phyloP scores from a whole-genome alignment of 2,888 invertebrate genomes.

The Aquatica leii region DNA sequence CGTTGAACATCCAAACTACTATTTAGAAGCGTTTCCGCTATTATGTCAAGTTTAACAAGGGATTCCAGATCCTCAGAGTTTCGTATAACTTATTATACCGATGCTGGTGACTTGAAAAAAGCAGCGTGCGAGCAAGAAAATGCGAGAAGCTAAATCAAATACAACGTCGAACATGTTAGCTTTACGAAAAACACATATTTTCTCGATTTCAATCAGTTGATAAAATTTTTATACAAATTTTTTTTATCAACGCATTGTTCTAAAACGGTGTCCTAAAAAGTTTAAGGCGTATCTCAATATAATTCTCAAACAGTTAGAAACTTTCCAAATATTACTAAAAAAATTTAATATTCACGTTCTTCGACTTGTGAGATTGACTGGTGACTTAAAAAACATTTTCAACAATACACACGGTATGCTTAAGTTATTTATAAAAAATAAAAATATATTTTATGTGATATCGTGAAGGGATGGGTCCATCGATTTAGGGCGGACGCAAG shows the following conservation, averaged over 20 bases:
- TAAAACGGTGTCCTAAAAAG: no score
- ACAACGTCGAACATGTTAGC: slow-evolving; percentile 10
- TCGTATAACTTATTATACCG: neutral
- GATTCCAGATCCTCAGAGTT: no score
- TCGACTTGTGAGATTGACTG: no score
- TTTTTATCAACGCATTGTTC: no score
- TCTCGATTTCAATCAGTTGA: no score
- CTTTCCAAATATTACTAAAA: no score
- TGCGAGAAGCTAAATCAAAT: slow-evolving; percentile 16
- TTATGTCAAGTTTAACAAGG: slow-evolving; percentile 7
- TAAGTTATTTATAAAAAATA: slow-evolving; percentile 18
- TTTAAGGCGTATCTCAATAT: no score
- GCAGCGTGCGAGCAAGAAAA: slow-evolving; percentile 6
- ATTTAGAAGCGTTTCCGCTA: slow-evolving; percentile 1
- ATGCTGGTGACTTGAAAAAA: neutral
- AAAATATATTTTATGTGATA: slow-evolving; percentile 31
- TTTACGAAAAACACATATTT: no score
- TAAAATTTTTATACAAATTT: no score
- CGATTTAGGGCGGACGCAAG: slow-evolving; percentile 56
- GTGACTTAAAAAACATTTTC: neutral
- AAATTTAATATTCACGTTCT: no score
- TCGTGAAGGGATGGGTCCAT: slow-evolving; percentile 57
- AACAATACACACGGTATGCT: slow-evolving; percentile 20
- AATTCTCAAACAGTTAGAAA: no score
- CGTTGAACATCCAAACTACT: no score